These are phyloP conservation scores for Acanthornis magna DNA, from an alignment of 2,797 vertebrate species.

Conservation along the genomic window DNA sequence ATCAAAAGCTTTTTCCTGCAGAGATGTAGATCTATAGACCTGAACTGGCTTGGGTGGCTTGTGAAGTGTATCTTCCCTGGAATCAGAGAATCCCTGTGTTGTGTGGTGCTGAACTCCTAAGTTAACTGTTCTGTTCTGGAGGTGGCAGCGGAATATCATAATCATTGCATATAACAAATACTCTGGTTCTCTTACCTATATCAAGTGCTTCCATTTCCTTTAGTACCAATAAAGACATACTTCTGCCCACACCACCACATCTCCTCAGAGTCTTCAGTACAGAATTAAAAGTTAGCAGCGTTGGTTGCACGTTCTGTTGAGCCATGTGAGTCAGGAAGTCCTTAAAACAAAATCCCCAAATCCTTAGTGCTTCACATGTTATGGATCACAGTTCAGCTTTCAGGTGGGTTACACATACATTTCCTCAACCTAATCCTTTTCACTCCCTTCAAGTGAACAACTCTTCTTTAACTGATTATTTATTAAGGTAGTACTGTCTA, in stretches of 20 bases:
- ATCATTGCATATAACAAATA: neutral
- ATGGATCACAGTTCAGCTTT: neutral
- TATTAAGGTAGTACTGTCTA: neutral
- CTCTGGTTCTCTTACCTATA: slow-evolving; percentile 77
- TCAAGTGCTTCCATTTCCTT: slow-evolving; percentile 89
- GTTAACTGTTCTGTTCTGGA: neutral
- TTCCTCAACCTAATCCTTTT: neutral
- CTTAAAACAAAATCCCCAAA: slow-evolving; percentile 65
- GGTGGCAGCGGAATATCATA: neutral
- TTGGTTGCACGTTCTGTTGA: slow-evolving; percentile 85
- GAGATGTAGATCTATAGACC: neutral
- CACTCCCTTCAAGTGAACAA: neutral
- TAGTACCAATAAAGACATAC: slow-evolving; percentile 69
- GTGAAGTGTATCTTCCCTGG: neutral
- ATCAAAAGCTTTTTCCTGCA: neutral
- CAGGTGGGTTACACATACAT: neutral
- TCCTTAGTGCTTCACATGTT: neutral
- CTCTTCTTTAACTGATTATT: neutral
- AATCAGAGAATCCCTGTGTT: neutral
- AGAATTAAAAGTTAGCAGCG: slow-evolving; percentile 87
- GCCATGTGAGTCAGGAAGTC: slow-evolving; percentile 88
- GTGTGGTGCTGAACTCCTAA: neutral
- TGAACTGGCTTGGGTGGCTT: neutral
- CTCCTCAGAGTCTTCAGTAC: slow-evolving; percentile 80
- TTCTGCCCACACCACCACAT: slow-evolving; percentile 74